Evolutionary conservation across 2,888 invertebrate species (phyloP), one percentile per base, ranked within the genome.

Genomic region (Amphipyra tragopoginis): DNA sequence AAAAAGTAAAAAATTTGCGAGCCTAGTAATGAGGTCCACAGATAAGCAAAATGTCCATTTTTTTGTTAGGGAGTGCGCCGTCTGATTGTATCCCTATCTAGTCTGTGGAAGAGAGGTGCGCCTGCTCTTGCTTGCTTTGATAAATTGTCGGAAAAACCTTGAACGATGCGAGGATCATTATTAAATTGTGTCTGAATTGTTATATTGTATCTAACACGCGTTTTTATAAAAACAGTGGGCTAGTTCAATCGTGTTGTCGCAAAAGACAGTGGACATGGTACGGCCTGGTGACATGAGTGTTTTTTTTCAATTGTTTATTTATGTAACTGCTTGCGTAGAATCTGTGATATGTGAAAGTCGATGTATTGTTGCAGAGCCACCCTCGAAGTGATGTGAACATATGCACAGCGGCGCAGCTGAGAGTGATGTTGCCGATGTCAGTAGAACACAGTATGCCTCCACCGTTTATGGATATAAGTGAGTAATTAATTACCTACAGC

Each of bases 401-500:
- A 63, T 86, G 86, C 55, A 86, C 89, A 40, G 78, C 92, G 74
- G 84, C 90, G 54, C 93, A 93, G 65, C 84, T 94, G 40, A 85
- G 93, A 77, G 93, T 94, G 56, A 90, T 94, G 69, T 80, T 94
- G 72, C 93, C 94, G 34, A 75, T 88, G 11, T 72, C 89, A 9
- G 82, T 89, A 69, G 92, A 91, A 10, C 74, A 80, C 49, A 89
- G 78, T 78, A 80, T 91, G 83, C 90, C 93, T 65, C 90, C 93
- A 45, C 87, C 91, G 33, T 92, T 90, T 80, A 84, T 91, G 65
- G 92, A 92, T 66, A 84, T 92, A 72, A 90, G 93, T 94, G 79
- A 86, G 93, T 86, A 72, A 61, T 61, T 51, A 68, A 56, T 58
- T 55, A n/a, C n/a, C n/a, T n/a, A 40, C 51, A 55, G 43, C 56